phyloP scores from a whole-genome alignment of 2,888 invertebrate species.

The Stomorhina lunata region DNA sequence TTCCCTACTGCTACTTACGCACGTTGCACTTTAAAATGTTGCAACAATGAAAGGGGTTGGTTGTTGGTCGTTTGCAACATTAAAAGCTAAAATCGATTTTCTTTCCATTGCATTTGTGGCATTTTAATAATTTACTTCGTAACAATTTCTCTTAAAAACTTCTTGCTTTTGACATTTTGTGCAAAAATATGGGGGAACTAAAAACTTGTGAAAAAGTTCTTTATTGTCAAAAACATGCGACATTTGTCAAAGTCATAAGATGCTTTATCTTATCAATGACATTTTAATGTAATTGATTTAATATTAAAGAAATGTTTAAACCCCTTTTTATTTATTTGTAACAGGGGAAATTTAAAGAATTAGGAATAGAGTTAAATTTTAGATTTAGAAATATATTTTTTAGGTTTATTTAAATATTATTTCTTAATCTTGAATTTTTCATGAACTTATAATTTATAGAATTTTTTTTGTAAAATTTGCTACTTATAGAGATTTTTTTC shows the following conservation, averaged over 20 bases:
- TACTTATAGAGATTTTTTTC: too few relatives aligned
- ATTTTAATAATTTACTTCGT: slow-evolving; percentile 2
- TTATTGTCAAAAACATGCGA: background rate
- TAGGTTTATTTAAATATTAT: too few relatives aligned
- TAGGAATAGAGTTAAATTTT: too few relatives aligned
- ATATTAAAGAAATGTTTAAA: too few relatives aligned
- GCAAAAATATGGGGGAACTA: background rate
- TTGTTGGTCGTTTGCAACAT: background rate
- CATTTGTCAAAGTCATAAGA: background rate
- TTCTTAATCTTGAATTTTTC: too few relatives aligned
- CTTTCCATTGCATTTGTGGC: background rate
- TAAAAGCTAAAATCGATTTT: slow-evolving; percentile 3
- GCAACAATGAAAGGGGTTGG: background rate
- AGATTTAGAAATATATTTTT: too few relatives aligned
- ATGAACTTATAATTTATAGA: too few relatives aligned
- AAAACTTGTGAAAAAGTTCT: background rate
- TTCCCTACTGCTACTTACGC: slow-evolving; percentile 13
- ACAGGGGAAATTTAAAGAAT: too few relatives aligned
- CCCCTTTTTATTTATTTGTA: too few relatives aligned
- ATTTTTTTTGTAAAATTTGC: too few relatives aligned
- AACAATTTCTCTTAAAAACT: background rate
- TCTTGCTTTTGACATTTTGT: background rate
- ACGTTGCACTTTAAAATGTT: slow-evolving; percentile 39
- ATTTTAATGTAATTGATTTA: too few relatives aligned
- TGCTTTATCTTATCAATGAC: too few relatives aligned